Percentiles rank a stretch among this genome's conserved stretches.
phyloP scores from a whole-genome alignment of 1,140 invertebrate species.

The Physella acuta region DNA sequence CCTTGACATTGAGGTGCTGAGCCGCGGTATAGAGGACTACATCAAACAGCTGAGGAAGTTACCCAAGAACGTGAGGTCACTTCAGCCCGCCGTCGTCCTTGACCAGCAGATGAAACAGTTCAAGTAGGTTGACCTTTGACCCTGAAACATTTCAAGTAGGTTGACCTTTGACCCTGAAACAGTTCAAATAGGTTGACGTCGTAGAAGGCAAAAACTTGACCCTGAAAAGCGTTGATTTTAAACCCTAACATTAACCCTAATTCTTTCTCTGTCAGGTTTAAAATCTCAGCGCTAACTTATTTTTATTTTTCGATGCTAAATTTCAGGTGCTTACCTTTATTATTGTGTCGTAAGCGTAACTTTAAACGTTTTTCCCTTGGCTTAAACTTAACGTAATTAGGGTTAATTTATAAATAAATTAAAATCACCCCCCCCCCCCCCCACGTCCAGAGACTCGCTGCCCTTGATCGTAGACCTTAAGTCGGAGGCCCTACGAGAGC shows the following conservation, averaged over 20 bases:
- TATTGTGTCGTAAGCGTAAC: too few species aligned
- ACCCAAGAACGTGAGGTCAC: conserved; percentile 63
- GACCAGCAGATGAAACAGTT: conserved; percentile 84
- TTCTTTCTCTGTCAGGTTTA: too few species aligned
- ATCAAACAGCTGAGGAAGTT: conserved; percentile 75
- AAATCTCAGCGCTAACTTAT: too few species aligned
- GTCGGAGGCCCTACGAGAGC: conserved; percentile 80
- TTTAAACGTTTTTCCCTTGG: too few species aligned
- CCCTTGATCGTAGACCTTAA: conserved; percentile 86
- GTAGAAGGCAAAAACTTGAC: too few species aligned
- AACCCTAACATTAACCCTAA: too few species aligned
- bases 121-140: conserved; percentile 25
- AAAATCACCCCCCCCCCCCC: too few species aligned
- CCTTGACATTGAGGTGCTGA: conserved; percentile 77
- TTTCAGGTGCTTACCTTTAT: too few species aligned
- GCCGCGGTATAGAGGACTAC: conserved; percentile 83
- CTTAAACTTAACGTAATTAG: too few species aligned
- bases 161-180: background rate
- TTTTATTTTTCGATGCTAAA: too few species aligned
- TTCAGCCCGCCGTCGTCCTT: conserved; percentile 69
- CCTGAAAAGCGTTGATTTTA: too few species aligned
- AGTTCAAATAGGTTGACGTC: background rate
- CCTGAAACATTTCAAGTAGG: background rate
- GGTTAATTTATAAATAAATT: too few species aligned
- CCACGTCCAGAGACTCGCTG: conserved; percentile 70